Evolutionary conservation across 2,797 vertebrate species (phyloP), one percentile per base, ranked within the genome.

Genomic region (Sphenopsis melanotis): DNA sequence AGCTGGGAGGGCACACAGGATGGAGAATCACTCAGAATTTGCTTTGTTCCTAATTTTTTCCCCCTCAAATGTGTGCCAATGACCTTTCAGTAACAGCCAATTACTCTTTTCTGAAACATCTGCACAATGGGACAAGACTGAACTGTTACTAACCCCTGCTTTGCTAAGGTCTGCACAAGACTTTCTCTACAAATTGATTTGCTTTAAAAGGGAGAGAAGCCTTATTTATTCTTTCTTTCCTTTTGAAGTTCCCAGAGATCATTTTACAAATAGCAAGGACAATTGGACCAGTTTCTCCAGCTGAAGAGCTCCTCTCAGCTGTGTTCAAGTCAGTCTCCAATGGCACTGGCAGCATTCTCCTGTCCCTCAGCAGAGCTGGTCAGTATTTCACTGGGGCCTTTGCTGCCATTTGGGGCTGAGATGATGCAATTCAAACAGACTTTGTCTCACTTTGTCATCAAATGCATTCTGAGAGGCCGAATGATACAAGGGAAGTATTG

Each of bases 181-280:
- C 61, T 81, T 53, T 47, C 69, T 60, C 79, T 55, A 52, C 63
- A 88, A 78, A 91, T 41, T 36, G 19, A 15, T 88, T 72, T 85
- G 20, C 72, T 95, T 65, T 68, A 61, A 89, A 87, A 87, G 46
- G 27, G 18, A 61, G 30, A 76, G 32, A 80, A 77, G 4, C 36
- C 80, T 89, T 70, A 75, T 7, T 79, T 50, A 8, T 82, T 69
- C 55, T 92, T 84, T 75, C 46, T 93, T 87, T 92, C 47, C 17
- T 56, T 82, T 85, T 63, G 34, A 80, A 98, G 98, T 98, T 98
- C 92, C 98, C 97, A 22, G 94, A 96, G 87, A 90, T 13, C 36
- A 80, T 98, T 90, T 96, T 97, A 46, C 98, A 97, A 89, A 94
- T 95, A 88, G 96, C 97, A 71, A 93, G 83, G 71, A 91, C 91